phyloP scores from a whole-genome alignment of 2,797 vertebrate species.

The Potorous gilbertii region DNA sequence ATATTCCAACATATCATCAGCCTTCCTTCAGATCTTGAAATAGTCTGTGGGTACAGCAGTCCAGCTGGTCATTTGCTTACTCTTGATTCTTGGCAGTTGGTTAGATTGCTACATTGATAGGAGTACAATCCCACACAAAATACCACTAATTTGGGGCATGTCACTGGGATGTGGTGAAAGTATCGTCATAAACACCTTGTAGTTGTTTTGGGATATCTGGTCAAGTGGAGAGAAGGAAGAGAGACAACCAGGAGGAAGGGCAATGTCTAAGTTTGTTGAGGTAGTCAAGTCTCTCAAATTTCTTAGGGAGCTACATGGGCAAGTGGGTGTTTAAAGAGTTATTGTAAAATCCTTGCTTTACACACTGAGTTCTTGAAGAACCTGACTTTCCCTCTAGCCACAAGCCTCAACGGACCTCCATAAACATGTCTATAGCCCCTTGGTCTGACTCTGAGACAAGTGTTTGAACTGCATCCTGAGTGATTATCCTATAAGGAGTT shows the following conservation, averaged over 20 bases:
- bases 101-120: not conserved
- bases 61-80: no score
- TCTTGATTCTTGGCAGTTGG: no score
- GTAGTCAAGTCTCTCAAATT: not conserved
- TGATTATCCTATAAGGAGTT: no score
- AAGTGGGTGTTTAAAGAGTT: not conserved
- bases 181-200: not conserved
- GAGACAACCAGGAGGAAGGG: not conserved
- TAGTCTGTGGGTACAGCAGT: no score
- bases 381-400: no score
- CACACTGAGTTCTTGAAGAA: no score
- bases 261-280: not conserved
- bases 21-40: no score
- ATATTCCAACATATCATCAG: no score
- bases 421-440: no score
- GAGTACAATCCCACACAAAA: not conserved
- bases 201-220: not conserved
- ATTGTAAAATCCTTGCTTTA: not conserved
- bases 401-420: no score
- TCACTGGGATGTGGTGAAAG: not conserved
- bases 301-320: not conserved
- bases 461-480: no score
- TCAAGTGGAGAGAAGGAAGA: not conserved
- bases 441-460: no score
- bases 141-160: not conserved